phyloP scores from a whole-genome alignment of 2,797 vertebrate genomes.

The Macroramphosus scolopax region DNA sequence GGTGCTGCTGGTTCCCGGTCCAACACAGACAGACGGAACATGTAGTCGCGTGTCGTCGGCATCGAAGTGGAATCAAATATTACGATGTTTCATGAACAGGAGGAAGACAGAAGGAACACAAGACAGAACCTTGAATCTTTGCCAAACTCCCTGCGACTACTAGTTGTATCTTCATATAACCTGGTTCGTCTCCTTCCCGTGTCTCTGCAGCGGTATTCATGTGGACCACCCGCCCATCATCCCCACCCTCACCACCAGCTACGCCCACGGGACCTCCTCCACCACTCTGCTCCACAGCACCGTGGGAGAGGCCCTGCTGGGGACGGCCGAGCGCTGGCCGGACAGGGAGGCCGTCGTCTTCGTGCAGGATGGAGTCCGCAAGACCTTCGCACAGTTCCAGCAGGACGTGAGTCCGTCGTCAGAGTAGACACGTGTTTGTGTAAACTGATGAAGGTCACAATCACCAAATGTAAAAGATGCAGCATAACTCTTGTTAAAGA shows the following conservation, averaged over 20 bases:
- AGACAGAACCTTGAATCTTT: no score
- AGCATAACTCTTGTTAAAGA: no score
- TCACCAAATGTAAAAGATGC: no score
- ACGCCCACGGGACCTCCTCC: slow-evolving; percentile 75
- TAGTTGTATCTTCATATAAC: no score
- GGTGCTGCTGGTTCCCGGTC: no score
- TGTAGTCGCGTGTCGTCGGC: no score
- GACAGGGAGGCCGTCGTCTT: slow-evolving; percentile 83
- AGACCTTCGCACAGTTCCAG: slow-evolving; percentile 86
- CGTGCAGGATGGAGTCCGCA: slow-evolving; percentile 75
- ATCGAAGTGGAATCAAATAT: no score
- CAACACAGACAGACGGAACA: no score
- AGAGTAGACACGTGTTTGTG: no score
- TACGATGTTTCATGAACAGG: no score
- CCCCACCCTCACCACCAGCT: slow-evolving; percentile 80
- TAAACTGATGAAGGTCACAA: background rate
- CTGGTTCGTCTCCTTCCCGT: background rate
- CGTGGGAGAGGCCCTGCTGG: slow-evolving; percentile 75
- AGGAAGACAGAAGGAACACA: no score
- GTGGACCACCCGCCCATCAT: slow-evolving; percentile 49
- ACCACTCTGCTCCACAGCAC: slow-evolving; percentile 70
- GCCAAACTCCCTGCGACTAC: no score
- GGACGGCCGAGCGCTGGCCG: slow-evolving; percentile 69
- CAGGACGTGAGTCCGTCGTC: slow-evolving; percentile 86
- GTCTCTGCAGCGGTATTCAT: slow-evolving; percentile 72